Evolutionary conservation across 1,140 invertebrate species (phyloP).

Genomic region (Chrysomallon squamiferum): DNA sequence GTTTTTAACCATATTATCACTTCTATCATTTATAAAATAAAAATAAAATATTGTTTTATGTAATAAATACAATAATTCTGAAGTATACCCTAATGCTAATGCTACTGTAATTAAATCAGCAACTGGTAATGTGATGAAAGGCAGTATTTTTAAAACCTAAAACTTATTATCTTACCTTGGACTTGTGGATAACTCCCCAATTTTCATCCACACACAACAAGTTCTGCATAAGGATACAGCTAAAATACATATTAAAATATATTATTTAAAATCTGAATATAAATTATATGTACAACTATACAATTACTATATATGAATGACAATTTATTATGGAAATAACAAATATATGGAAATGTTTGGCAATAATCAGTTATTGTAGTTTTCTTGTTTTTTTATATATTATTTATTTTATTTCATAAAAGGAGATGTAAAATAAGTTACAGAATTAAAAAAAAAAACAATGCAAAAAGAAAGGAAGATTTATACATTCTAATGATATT

Average conservation of each 20-base stretch:
- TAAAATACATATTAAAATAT: constrained; percentile 25
- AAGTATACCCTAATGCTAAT: too few relatives aligned
- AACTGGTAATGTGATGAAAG: too few relatives aligned
- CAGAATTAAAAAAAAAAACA: not conserved
- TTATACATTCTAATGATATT: not conserved
- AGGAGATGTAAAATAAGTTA: not conserved
- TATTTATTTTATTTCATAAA: not conserved
- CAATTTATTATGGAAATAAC: not conserved
- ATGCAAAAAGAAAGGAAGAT: not conserved
- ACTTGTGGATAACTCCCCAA: constrained; percentile 95
- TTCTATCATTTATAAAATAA: too few relatives aligned
- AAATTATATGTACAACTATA: not conserved
- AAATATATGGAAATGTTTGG: not conserved
- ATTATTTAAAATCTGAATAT: not conserved
- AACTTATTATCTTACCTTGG: constrained; percentile 70
- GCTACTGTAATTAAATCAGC: too few relatives aligned
- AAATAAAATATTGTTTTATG: too few relatives aligned
- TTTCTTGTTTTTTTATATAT: not conserved
- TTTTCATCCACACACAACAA: constrained; percentile 95
- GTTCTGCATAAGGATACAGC: constrained; percentile 81
- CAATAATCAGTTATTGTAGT: not conserved
- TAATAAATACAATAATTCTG: too few relatives aligned
- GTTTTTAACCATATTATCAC: too few relatives aligned
- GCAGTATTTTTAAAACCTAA: too few relatives aligned
- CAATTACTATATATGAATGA: not conserved